Percentiles rank a stretch among this genome's conserved stretches.
These are phyloP conservation scores for Macrotis lagotis DNA, from an alignment of 2,113 vertebrate genomes.

Conservation along the genomic window DNA sequence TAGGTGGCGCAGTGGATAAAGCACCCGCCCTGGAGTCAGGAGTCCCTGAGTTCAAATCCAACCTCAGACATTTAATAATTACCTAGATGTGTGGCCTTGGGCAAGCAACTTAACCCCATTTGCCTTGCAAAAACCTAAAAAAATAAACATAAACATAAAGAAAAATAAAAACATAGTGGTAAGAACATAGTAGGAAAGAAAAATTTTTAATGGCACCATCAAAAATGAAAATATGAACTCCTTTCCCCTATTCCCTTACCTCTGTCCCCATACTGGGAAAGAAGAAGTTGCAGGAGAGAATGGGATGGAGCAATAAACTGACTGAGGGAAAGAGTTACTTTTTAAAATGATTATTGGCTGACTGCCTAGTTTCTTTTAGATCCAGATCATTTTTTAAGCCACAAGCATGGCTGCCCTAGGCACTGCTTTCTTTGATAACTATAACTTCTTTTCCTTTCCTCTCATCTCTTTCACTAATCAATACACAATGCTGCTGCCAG, in stretches of 20 bases:
- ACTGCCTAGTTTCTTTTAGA: slow-evolving; percentile 17
- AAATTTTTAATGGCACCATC: background rate
- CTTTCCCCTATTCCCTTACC: background rate
- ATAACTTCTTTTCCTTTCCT: slow-evolving; percentile 43
- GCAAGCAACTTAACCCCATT: too few species aligned
- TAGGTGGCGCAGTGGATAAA: too few species aligned
- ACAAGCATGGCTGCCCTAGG: slow-evolving; percentile 8
- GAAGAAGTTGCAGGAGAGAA: background rate
- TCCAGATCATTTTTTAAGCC: slow-evolving; percentile 43
- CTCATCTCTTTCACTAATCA: slow-evolving; percentile 54
- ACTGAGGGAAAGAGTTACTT: background rate
- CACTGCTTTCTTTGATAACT: slow-evolving; percentile 41
- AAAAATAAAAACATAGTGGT: background rate
- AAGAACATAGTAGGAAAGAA: background rate
- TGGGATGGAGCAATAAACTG: background rate
- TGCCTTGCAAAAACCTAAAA: too few species aligned
- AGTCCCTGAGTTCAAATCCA: too few species aligned
- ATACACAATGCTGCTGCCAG: slow-evolving; percentile 56
- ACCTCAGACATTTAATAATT: too few species aligned
- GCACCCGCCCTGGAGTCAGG: too few species aligned
- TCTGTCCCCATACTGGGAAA: background rate
- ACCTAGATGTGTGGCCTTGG: too few species aligned
- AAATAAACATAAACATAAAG: background rate
- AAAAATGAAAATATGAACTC: background rate
- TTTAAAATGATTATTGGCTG: background rate